Evolutionary conservation across 2,888 invertebrate species (phyloP).

Genomic region (Sarcophaga subvicina): DNA sequence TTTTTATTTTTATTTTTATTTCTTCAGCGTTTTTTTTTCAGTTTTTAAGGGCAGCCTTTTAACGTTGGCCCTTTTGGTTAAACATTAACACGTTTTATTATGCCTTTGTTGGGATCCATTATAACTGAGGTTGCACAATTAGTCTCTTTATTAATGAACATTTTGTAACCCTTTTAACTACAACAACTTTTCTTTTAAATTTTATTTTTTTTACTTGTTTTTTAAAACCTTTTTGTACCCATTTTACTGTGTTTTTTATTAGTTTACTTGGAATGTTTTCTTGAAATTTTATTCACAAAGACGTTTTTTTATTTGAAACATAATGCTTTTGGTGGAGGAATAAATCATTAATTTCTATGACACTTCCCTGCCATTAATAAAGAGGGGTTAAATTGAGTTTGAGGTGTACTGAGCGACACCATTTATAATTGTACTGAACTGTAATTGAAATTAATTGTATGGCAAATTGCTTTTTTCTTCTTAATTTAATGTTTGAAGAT

Average conservation of each 20-base stretch:
- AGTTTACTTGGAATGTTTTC: background rate
- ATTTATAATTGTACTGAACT: no score
- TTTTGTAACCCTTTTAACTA: constrained; percentile 31
- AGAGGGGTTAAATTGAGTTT: no score
- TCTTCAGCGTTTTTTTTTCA: background rate
- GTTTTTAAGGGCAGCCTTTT: constrained; percentile 5
- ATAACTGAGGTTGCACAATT: constrained; percentile 57
- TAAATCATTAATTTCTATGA: no score
- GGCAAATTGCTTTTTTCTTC: no score
- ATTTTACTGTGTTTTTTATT: background rate
- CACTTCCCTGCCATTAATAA: no score
- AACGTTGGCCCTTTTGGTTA: constrained; percentile 34
- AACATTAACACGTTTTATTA: constrained; percentile 53
- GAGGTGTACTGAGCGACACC: no score
- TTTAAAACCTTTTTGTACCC: background rate
- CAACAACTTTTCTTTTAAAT: background rate
- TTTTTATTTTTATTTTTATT: background rate
- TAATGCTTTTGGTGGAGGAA: no score
- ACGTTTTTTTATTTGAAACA: background rate
- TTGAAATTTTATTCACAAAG: background rate
- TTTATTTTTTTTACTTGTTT: background rate
- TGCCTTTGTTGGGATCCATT: constrained; percentile 19
- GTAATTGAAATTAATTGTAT: no score
- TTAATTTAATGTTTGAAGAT: no score
- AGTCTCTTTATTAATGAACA: constrained; percentile 46